Base-by-base conservation (phyloP, 2,113 vertebrate species). In the Microtus oregoni region DNA sequence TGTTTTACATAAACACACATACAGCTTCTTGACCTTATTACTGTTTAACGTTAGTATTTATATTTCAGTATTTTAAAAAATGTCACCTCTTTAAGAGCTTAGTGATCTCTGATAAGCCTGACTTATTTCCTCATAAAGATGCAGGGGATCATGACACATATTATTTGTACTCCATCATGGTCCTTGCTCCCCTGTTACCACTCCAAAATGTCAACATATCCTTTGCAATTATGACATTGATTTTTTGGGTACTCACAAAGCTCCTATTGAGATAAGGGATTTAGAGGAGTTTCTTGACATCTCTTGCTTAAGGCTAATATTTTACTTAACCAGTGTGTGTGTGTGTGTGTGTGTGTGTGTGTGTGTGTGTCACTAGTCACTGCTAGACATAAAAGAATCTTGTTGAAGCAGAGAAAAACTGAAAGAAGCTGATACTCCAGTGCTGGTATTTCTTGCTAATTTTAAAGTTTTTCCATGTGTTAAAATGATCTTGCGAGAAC, bases 281-380 rank as follows among this genome's bases (percentile, higher is more conserved):
- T 92, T 92, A 92, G 75, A 87, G 91, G 77, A 88, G 17, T 77
- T 76, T 87, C 83, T 91, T 78, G 90, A 76, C 65, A n/a, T 93
- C 32, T 82, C 65, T 95, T 95, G 50, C 87, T 90, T 82, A 68
- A 90, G 30, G 76, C 79, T 90, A 94, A 95, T 97, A 44, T 87
- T 94, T 97, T 92, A 87, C 75, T 91, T 94, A 94, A 89, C 38
- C 28, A 20, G 55, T 50, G 47, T 50, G 47, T 50, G 47, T 50
- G 47, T 50, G 47, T 9, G 52, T 55, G 17, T 55, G 55, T 50
- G 47, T 50, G 47, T 50, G 47, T 50, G 47, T 50, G 47, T 50
- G 52, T 55, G 17, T 55, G 55, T 55, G 55, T 55, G 75, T 24
- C 41, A 4, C 19, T 76, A 82, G 70, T 63, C 92, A 65, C 52